Base-by-base conservation (phyloP, 2,888 invertebrate species). In the Epinotia bilunana region DNA sequence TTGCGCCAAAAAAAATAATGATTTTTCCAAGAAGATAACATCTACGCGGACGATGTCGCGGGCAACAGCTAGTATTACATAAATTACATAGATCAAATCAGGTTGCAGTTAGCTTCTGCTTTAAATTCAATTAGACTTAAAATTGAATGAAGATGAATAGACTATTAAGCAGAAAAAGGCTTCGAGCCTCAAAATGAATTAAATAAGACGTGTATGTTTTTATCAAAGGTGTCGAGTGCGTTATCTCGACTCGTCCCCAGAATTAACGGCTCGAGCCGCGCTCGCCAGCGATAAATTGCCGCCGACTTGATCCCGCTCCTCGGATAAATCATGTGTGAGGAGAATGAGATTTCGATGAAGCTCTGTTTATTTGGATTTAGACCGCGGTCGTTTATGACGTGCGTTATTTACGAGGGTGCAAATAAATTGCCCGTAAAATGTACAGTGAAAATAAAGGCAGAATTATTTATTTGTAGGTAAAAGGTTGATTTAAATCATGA, bases 301-400 rank as follows among this genome's bases (percentile, higher is more conserved):
- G 84, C 86, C 82, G 85, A 86, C 85, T 86, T 89, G 89, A 91
- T 90, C 89, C 90, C 85, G 83, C 84, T 88, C 85, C 83, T 80
- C 86, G 87, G 90, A 92, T 92, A 91, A 91, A 91, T 91, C 91
- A 91, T 90, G 91, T 86, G 89, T 87, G 85, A 86, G 86, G 86
- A 86, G 83, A 90, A 90, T 88, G 88, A 86, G 87, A 86, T 88
- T 87, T 84, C 88, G 87, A 90, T 91, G 89, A 89, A 88, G 86
- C 86, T 84, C 79, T 83, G 81, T 81, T 82, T 83, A 82, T 82
- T 80, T 77, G 80, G 77, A 79, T 79, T 74, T 79, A 71, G 72
- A 71, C 83, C 81, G 79, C 78, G 80, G 81, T 82, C 81, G 81
- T 83, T 80, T 79, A 78, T 79, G 79, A 76, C 74, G 72, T 74